Conservation (phyloP, 2,888 invertebrate genomes). For the Drosophila kambysellisi region DNA sequence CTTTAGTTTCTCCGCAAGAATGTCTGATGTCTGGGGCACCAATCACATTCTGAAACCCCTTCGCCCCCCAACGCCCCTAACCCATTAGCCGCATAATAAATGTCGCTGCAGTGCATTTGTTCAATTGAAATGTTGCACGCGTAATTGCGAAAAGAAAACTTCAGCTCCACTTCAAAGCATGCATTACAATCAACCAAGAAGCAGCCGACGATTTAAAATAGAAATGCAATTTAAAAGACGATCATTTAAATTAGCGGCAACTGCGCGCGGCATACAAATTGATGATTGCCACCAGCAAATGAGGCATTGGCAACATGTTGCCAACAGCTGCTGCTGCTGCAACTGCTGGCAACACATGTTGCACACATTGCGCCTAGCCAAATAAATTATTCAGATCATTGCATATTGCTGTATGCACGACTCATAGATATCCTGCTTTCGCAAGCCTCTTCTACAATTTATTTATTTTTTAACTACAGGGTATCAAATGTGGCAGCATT, state of each 20-base stretch:
- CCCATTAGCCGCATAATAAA: constrained; percentile 41
- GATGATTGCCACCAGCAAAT: constrained; percentile 54
- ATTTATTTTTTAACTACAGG: background rate
- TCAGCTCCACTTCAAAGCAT: constrained; percentile 57
- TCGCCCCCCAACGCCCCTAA: background rate
- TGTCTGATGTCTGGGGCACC: constrained; percentile 46
- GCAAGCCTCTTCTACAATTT: background rate
- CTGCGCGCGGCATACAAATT: constrained; percentile 68
- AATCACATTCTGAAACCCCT: constrained; percentile 3
- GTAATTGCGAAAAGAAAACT: constrained; percentile 70
- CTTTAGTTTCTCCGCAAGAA: constrained; percentile 66
- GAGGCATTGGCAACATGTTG: constrained; percentile 71
- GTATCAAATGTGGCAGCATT: constrained; percentile 29
- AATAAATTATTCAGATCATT: background rate
- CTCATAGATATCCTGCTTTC: background rate
- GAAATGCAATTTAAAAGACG: constrained; percentile 63
- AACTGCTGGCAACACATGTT: constrained; percentile 57
- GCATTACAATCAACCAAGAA: constrained; percentile 35
- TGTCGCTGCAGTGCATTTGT: constrained; percentile 54
- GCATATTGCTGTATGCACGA: background rate
- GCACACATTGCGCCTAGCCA: constrained; percentile 56
- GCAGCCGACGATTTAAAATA: constrained; percentile 50
- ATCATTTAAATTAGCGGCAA: constrained; percentile 72
- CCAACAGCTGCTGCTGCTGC: constrained; percentile 54
- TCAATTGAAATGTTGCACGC: constrained; percentile 82